These are phyloP conservation scores for Fabriciana adippe DNA, from an alignment of 2,888 invertebrate genomes.

Conservation along the genomic window DNA sequence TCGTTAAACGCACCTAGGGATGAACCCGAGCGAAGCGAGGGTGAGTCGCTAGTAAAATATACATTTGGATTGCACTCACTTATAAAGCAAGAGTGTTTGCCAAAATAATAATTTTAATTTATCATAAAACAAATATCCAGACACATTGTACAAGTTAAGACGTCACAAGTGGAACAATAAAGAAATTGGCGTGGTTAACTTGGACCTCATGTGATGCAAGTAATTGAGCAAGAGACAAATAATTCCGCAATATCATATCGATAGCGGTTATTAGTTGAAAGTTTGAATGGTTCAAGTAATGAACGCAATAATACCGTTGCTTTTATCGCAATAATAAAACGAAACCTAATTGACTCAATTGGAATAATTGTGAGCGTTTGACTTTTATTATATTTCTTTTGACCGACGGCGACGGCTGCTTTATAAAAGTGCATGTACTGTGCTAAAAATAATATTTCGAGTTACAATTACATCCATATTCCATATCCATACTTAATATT, in stretches of 20 bases:
- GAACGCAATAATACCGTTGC: conserved; percentile 27
- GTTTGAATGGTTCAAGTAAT: conserved; percentile 28
- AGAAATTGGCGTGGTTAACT: conserved; percentile 35
- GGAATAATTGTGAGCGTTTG: conserved; percentile 24
- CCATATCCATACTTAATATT: too few relatives aligned
- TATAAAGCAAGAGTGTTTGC: too few relatives aligned
- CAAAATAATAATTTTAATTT: too few relatives aligned
- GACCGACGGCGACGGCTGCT: conserved; percentile 6
- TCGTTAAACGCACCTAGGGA: too few relatives aligned
- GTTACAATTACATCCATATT: too few relatives aligned
- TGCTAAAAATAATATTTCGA: too few relatives aligned
- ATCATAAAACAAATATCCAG: background rate
- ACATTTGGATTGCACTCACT: too few relatives aligned
- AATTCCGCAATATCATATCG: conserved; percentile 32
- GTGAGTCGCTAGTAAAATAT: too few relatives aligned
- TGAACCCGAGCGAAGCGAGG: too few relatives aligned
- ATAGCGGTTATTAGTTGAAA: conserved; percentile 35
- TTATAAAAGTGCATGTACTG: conserved; percentile 12
- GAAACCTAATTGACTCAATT: conserved; percentile 31
- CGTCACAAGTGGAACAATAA: conserved; percentile 38
- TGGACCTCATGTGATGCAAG: conserved; percentile 38
- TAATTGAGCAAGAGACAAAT: conserved; percentile 31
- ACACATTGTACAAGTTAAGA: conserved; percentile 23
- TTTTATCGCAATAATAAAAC: conserved; percentile 28
- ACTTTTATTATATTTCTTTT: conserved; percentile 16